Evolutionary conservation across 2,797 vertebrate species (phyloP).

Genomic region (Enteromius thamalakanensis): DNA sequence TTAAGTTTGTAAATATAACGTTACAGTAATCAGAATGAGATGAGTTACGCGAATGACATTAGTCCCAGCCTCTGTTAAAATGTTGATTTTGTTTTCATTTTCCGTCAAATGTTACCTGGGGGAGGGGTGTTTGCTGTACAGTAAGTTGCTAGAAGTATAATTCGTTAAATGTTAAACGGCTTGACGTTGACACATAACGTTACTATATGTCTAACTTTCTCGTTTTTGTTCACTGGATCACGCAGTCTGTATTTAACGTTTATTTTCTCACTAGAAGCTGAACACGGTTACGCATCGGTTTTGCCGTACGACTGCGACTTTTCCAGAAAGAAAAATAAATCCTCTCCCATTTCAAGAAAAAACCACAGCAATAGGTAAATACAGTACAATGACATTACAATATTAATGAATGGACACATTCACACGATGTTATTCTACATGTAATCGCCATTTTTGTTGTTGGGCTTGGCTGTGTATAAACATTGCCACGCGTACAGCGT

Average conservation of each 20-base stretch:
- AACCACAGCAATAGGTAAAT: slow-evolving; percentile 92
- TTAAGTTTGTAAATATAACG: background rate
- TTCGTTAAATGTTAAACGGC: background rate
- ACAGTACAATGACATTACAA: slow-evolving; percentile 26
- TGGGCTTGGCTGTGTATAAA: slow-evolving; percentile 90
- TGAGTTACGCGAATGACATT: background rate
- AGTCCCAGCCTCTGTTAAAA: background rate
- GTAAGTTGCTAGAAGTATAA: background rate
- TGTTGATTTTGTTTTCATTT: slow-evolving; percentile 1
- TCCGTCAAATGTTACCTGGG: background rate
- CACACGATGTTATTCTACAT: slow-evolving; percentile 57
- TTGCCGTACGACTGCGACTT: slow-evolving; percentile 94
- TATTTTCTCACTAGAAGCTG: slow-evolving; percentile 85
- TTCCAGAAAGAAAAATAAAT: slow-evolving; percentile 95
- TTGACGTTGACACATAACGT: background rate
- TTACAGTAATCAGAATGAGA: no score
- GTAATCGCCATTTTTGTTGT: slow-evolving; percentile 76
- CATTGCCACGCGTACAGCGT: slow-evolving; percentile 94
- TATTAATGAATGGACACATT: background rate
- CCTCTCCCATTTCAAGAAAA: slow-evolving; percentile 90
- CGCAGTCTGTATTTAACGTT: slow-evolving; percentile 52
- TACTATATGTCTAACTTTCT: slow-evolving; percentile 27
- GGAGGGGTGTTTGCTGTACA: slow-evolving; percentile 24
- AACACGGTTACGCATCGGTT: slow-evolving; percentile 97
- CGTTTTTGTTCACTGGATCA: background rate